Evolutionary conservation across 2,113 vertebrate genomes (phyloP), one percentile per base, ranked within the genome.

Genomic region (Sisor rabdophorus): DNA sequence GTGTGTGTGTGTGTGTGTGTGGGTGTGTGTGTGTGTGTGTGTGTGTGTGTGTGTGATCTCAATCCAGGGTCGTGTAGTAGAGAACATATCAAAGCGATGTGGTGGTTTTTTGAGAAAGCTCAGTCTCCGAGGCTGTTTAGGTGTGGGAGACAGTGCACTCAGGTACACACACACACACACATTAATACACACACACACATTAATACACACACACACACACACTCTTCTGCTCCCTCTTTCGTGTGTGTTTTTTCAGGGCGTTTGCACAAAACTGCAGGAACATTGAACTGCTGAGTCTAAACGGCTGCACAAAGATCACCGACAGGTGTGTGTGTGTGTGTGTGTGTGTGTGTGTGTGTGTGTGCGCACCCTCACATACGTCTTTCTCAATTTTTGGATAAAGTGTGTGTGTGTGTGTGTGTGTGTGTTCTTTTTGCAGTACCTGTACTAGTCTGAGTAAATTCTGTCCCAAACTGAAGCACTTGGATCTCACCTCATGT

Each of bases 1-100:
- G 26, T 63, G 17, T 11, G 0, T 20, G 17, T 44, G 44, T 26
- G 22, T 50, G 20, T n/a, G n/a, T n/a, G n/a, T 52, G 15, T 52
- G 26, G 8, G 24, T 60, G 61, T 65, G 73, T 44, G 55, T 60
- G 70, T 44, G 32, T 60, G 12, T 24, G 47, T 32, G 65, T 63
- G 47, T 71, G 28, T 56, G 32, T 58, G 28, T 55, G 16, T 61
- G 30, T 73, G 13, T 78, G 28, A 47, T 30, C 79, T 64, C 71
- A 50, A 20, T 44, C 28, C 88, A 99, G 97, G 97, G 97, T 30
- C 93, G 97, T 0, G 97, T 98, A 58, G 97, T 99, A 52, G 97
- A 98, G 89, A 98, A 99, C 86, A 99, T 99, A 84, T 99, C 97
- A n/a, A 99, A 98, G 87, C 90, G 97, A 63, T 98, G 97, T n/a